Percentiles rank a stretch among this genome's conserved stretches.
Evolutionary conservation across 2,888 invertebrate species (phyloP).

Genomic region (Asteroscopus sphinx): DNA sequence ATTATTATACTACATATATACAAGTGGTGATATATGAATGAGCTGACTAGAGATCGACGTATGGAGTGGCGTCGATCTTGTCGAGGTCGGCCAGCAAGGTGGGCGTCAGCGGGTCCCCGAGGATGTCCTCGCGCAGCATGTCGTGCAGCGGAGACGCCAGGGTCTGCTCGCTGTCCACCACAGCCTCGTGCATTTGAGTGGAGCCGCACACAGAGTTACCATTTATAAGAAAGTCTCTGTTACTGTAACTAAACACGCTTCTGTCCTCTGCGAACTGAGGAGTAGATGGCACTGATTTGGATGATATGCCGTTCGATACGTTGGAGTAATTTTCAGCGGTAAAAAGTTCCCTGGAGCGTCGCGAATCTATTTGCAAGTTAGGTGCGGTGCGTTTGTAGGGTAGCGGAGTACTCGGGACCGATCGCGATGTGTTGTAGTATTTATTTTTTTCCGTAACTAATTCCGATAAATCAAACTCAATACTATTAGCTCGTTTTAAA

Average conservation of each 20-base stretch:
- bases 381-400: conserved; percentile 85
- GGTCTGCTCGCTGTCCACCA: conserved; percentile 73
- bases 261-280: conserved; percentile 90
- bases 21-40: conserved; percentile 64
- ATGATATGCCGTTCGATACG: conserved; percentile 88
- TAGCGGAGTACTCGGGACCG: conserved; percentile 92
- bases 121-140: conserved; percentile 82
- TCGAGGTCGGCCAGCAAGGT: conserved; percentile 84
- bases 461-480: conserved; percentile 83
- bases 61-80: conserved; percentile 82
- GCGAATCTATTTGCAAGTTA: conserved; percentile 79
- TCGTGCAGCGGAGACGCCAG: conserved; percentile 81
- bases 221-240: conserved; percentile 90
- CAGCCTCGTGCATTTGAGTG: conserved; percentile 68
- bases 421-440: conserved; percentile 90
- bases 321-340: conserved; percentile 72
- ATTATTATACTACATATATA: conserved; percentile 70
- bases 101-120: conserved; percentile 78
- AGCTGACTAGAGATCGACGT: conserved; percentile 86
- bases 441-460: conserved; percentile 80
- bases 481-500: conserved; percentile 82
- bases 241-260: conserved; percentile 90
- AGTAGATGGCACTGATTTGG: conserved; percentile 93
- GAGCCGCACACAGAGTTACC: conserved; percentile 88
- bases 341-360: conserved; percentile 79